Evolutionary conservation across 2,113 vertebrate species (phyloP).

Genomic region (Felis chaus): DNA sequence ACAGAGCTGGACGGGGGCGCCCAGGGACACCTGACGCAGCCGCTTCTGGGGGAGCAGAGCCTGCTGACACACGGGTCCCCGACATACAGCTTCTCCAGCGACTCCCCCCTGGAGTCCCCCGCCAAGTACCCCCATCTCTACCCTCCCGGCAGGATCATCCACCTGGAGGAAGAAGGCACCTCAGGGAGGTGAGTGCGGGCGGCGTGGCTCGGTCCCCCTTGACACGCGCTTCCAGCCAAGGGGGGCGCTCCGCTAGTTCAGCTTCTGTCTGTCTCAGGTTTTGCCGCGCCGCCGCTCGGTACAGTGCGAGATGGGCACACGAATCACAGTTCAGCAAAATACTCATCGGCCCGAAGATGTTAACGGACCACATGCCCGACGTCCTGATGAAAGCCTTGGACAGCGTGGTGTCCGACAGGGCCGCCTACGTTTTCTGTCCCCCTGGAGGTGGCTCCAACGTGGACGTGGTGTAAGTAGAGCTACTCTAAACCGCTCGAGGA

Average conservation of each 20-base stretch:
- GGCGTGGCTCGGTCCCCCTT: background rate
- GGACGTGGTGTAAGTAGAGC: background rate
- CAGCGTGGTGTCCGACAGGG: slow-evolving; percentile 85
- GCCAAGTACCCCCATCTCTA: slow-evolving; percentile 89
- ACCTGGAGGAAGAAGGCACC: slow-evolving; percentile 91
- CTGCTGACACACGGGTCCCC: slow-evolving; percentile 88
- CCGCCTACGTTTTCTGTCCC: slow-evolving; percentile 85
- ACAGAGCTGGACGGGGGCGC: slow-evolving; percentile 91
- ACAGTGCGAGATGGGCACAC: slow-evolving; percentile 89
- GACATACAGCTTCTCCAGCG: slow-evolving; percentile 89
- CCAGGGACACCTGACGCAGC: slow-evolving; percentile 88
- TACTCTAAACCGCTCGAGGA: background rate
- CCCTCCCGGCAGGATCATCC: slow-evolving; percentile 93
- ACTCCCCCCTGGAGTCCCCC: slow-evolving; percentile 83
- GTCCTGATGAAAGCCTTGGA: slow-evolving; percentile 89
- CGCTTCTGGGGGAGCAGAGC: slow-evolving; percentile 94
- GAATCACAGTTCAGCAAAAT: slow-evolving; percentile 91
- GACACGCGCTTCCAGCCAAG: background rate
- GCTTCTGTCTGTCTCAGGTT: slow-evolving; percentile 74
- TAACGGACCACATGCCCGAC: slow-evolving; percentile 96
- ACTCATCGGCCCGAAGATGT: slow-evolving; percentile 96
- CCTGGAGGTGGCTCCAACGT: slow-evolving; percentile 34
- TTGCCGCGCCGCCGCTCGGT: slow-evolving; percentile 89
- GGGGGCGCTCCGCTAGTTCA: background rate
- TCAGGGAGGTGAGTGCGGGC: slow-evolving; percentile 86